Evolutionary conservation across 2,888 invertebrate genomes (phyloP), one percentile per base, ranked within the genome.

Genomic region (Suillia variegata): DNA sequence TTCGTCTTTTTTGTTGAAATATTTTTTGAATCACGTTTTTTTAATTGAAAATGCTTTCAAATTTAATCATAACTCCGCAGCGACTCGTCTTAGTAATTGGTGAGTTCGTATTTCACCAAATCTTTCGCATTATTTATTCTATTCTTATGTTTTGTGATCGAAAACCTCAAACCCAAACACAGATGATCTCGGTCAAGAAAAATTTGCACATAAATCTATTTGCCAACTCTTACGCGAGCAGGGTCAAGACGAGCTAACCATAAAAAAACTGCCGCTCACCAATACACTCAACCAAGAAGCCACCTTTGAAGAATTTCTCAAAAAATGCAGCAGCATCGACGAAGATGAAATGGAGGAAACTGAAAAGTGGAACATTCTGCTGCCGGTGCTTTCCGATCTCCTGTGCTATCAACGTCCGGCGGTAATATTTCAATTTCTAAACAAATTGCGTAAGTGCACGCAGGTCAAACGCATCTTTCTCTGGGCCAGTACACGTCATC

Each of bases 121-220:
- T 6, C 1, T 6, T 21, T 18, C n/a, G n/a, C n/a, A n/a, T n/a
- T n/a, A n/a, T n/a, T 20, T 4, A 5, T 3, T 2, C 10, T 5
- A 10, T 6, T 31, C 12, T 31, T 31, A 12, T 31, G 12, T 31
- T 8, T 31, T 31, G 31, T n/a, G n/a, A n/a, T n/a, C 31, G 31
- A 2, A 38, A 26, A 49, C 1, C 1, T 0, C 20, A 10, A n/a
- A 17, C n/a, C n/a, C n/a, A 33, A 31, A 45, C 67, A 3, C 47
- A 81, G 81, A 81, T 67, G 74, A 80, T 63, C 63, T 76, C 15
- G 78, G 78, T 48, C 72, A 77, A 54, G 82, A 82, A 58, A 70
- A 72, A 63, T 70, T 78, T 52, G 75, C 80, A 48, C 58, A 70
- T 15, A 71, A 70, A 66, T 75, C 79, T 54, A 64, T 82, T 62